Conservation (phyloP, 1,140 invertebrate genomes). For the Aleiodes sp. region DNA sequence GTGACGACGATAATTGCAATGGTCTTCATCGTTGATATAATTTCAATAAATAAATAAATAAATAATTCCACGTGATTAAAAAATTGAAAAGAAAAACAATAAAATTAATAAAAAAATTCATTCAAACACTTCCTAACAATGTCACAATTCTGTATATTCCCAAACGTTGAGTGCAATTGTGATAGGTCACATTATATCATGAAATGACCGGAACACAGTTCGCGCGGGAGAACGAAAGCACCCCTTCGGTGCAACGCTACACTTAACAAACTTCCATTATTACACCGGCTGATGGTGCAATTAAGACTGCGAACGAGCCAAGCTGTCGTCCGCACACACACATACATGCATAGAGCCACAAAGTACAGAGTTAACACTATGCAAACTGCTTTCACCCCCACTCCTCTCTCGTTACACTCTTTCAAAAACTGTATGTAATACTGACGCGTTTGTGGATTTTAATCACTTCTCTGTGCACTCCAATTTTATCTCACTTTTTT, state of each 20-base stretch:
- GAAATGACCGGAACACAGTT: constrained; percentile 19
- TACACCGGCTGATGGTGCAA: constrained; percentile 43
- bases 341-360: neutral
- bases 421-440: neutral
- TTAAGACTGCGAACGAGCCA: constrained; percentile 43
- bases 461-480: neutral
- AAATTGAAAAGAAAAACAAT: neutral
- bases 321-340: constrained; percentile 7
- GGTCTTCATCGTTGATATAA: constrained; percentile 46
- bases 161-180: constrained; percentile 36
- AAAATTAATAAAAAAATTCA: neutral
- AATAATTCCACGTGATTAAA: neutral
- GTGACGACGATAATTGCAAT: constrained; percentile 48
- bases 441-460: neutral
- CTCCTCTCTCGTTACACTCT: neutral
- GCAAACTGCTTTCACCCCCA: neutral
- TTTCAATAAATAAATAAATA: constrained; percentile 11
- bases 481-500: neutral
- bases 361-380: constrained; percentile 11
- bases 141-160: neutral
- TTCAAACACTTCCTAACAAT: neutral
- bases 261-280: constrained; percentile 54
- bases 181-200: constrained; percentile 41
- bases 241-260: constrained; percentile 21
- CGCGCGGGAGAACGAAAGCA: constrained; percentile 11